Evolutionary conservation across 2,113 vertebrate genomes (phyloP).

Genomic region (Odontophorus gujanensis): DNA sequence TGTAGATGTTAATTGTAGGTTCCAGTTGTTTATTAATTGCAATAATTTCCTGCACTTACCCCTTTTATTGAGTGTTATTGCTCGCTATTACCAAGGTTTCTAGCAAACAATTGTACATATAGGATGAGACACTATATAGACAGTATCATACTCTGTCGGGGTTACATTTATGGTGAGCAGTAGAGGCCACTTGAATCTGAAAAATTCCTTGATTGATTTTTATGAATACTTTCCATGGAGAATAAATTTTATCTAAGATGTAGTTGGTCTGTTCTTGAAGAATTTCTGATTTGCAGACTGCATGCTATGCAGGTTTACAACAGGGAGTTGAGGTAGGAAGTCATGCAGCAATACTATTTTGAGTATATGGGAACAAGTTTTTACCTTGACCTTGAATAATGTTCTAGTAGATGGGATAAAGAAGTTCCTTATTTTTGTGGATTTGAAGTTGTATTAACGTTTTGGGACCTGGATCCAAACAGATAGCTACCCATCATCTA

Average conservation of each 20-base stretch:
- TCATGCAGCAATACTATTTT: not conserved
- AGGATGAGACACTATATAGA: not conserved
- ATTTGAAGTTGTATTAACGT: not conserved
- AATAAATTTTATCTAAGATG: slow-evolving; percentile 35
- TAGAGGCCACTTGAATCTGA: not conserved
- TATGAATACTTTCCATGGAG: not conserved
- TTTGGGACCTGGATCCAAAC: not conserved
- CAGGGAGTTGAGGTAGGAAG: not conserved
- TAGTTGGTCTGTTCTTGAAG: slow-evolving; percentile 11
- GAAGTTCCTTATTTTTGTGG: not conserved
- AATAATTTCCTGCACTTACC: not conserved
- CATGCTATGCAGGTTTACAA: not conserved
- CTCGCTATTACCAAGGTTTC: not conserved
- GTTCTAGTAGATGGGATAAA: not conserved
- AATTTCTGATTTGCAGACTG: slow-evolving; percentile 20
- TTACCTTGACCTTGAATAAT: not conserved
- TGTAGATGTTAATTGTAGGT: not conserved
- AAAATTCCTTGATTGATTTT: slow-evolving; percentile 9
- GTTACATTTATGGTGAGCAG: not conserved
- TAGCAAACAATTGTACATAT: not conserved
- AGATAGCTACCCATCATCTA: not conserved
- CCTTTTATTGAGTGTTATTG: not conserved
- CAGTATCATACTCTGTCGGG: not conserved
- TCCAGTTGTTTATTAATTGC: not conserved
- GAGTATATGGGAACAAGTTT: not conserved